Evolutionary conservation across 2,113 vertebrate species (phyloP).

Genomic region (Prionailurus viverrinus): DNA sequence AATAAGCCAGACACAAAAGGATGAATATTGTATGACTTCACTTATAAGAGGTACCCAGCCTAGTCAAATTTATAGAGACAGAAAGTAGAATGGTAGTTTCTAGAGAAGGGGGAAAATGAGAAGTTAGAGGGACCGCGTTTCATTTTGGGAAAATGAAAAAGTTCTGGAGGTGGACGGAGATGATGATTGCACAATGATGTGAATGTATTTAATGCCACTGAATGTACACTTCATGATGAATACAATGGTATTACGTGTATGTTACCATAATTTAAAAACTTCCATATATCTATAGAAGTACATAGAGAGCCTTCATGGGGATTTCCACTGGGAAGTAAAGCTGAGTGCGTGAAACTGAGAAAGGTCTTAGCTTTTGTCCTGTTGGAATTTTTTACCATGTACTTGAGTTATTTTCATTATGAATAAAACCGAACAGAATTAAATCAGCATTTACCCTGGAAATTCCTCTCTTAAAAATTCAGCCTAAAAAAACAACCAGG

Average conservation of each 20-base stretch:
- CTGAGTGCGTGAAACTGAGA: neutral
- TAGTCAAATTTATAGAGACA: neutral
- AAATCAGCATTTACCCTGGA: slow-evolving; percentile 46
- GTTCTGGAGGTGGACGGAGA: neutral
- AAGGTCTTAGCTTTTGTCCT: slow-evolving; percentile 46
- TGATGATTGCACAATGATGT: neutral
- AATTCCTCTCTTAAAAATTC: slow-evolving; percentile 58
- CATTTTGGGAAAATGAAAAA: neutral
- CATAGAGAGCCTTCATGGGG: slow-evolving; percentile 14
- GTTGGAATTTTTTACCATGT: neutral
- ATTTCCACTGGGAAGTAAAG: slow-evolving; percentile 63
- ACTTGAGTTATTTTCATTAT: slow-evolving; percentile 45
- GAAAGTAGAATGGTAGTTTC: neutral
- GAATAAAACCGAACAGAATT: slow-evolving; percentile 58
- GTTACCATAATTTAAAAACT: slow-evolving; percentile 35
- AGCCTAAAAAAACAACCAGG: slow-evolving; percentile 43
- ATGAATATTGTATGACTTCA: neutral
- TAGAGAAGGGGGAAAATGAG: neutral
- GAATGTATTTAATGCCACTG: neutral
- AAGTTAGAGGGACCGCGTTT: neutral
- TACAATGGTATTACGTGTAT: neutral
- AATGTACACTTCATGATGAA: neutral
- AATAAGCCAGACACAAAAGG: slow-evolving; percentile 8
- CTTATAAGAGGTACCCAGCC: neutral
- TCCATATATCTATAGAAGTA: neutral